Evolutionary conservation across 1,140 invertebrate genomes (phyloP), one percentile per base, ranked within the genome.

Genomic region (Aphidius gifuensis): DNA sequence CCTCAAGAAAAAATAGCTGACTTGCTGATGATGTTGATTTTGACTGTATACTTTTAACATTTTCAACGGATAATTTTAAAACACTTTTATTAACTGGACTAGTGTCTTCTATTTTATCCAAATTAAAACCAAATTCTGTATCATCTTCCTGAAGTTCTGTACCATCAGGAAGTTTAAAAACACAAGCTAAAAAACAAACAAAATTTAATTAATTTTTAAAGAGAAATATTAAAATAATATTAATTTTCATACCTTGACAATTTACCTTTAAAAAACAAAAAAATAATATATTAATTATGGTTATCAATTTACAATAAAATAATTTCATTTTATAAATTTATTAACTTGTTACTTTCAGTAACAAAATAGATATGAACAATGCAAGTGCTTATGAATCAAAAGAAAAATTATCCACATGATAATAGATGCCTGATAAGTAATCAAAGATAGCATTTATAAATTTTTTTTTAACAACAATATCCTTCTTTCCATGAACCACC

Each of bases 161-260:
- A 9, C 44, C 57, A 45, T 58, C 38, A 11, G 46, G 9, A 9
- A n/a, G 23, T 11, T 46, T 48, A n/a, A 58, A 39, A 16, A 39
- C 3, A 58, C 57, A 58, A 21, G 38, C 57, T 58, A 47, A 3
- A 47, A 58, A 38, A 21, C 16, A 16, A 16, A 16, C 16, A 21
- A 21, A 58, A 58, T 23, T 4, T 47, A 11, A 47, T 7, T 11
- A 38, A 58, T 53, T 32, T 53, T 6, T 32, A 23, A 6, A 50
- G 1, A 50, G 2, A 21, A 23, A 5, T 50, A 16, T 16, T 32
- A 23, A 50, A 49, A 49, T 49, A n/a, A 11, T n/a, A 48, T 21
- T 16, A 16, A 2, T 49, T 50, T 21, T 32, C 4, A 32, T 32
- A 32, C 23, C 23, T 32, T 32, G 23, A 32, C 23, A 32, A 32